Evolutionary conservation across 2,113 vertebrate species (phyloP).

Genomic region (Cinclus mexicanus): DNA sequence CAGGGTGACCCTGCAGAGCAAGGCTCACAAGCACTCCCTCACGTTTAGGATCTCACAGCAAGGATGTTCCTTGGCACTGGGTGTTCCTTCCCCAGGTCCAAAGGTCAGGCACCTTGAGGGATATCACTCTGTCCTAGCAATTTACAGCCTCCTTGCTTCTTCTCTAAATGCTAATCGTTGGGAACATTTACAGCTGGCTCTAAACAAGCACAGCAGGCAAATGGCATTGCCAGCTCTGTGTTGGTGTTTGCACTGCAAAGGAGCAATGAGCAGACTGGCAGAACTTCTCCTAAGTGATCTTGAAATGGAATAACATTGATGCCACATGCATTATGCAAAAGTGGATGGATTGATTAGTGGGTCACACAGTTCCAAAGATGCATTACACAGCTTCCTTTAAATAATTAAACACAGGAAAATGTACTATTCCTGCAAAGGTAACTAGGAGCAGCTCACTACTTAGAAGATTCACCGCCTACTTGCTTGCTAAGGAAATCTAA

Average conservation of each 20-base stretch:
- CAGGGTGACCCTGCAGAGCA: neutral
- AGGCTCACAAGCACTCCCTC: neutral
- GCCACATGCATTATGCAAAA: slow-evolving; percentile 60
- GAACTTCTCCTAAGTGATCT: slow-evolving; percentile 11
- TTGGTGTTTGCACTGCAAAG: neutral
- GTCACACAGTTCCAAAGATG: slow-evolving; percentile 20
- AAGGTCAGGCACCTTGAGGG: too few species aligned
- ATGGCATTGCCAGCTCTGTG: neutral
- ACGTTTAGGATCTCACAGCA: neutral
- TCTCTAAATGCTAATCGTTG: neutral
- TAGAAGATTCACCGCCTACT: neutral
- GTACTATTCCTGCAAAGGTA: neutral
- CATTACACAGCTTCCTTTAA: slow-evolving; percentile 35
- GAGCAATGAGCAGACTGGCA: neutral
- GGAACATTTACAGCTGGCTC: neutral
- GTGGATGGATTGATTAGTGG: slow-evolving; percentile 38
- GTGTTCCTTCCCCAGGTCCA: neutral
- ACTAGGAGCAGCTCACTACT: neutral
- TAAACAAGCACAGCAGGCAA: neutral
- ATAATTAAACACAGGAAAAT: slow-evolving; percentile 55
- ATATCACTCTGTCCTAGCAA: accelerated
- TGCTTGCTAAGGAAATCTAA: neutral
- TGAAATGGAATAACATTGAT: slow-evolving; percentile 36
- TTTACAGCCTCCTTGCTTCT: neutral
- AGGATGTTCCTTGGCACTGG: accelerated